Base-by-base conservation (phyloP, 64 coral and sea anemone species). In the Anthopleura sola region DNA sequence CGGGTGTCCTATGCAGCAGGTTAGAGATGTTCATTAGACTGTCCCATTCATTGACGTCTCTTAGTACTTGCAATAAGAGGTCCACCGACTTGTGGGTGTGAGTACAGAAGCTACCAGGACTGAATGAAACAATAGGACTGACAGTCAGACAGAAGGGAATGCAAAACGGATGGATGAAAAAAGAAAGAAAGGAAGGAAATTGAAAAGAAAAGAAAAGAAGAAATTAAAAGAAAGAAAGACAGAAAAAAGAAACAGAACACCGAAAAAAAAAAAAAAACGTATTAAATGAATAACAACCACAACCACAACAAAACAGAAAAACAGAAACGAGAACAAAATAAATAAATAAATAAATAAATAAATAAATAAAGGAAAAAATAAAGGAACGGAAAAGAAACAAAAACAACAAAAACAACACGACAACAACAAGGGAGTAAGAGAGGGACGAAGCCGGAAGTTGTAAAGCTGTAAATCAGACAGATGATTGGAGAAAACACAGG, bases 11-110 rank as follows among this genome's bases (percentile, higher is more conserved):
- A 57, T 98, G 91, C 39, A 98, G 84, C 46, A 98, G 87, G 75
- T 85, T 89, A 33, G 90, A 94, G n/a, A 94, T 85, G 44, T 89
- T 89, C 26, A 94, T 77, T 37, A 98, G 82, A 19, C 90, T 90
- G 29, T 98, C 96, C 96, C 96, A 98, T 89, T 98, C 92, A 20
- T 75, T 92, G 62, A 98, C 88, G 24, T 98, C 90, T 33, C 69
- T 68, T 14, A 98, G 87, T 23, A 98, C 96, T 83, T 94, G 86
- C 11, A 98, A 83, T 60, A 98, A 84, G 15, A 98, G 82, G 12
- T 86, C 93, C 20, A 98, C 96, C 24, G 92, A 92, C 84, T 98
- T 98, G 86, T 98, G 94, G 6, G 93, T 98, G 55, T 98, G 96
- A 19, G 96, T 98, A 58, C 96, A 98, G 68, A 98, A 98, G 75